Evolutionary conservation across 1,140 invertebrate genomes (phyloP), one percentile per base, ranked within the genome.

Genomic region (Lucilia sericata): DNA sequence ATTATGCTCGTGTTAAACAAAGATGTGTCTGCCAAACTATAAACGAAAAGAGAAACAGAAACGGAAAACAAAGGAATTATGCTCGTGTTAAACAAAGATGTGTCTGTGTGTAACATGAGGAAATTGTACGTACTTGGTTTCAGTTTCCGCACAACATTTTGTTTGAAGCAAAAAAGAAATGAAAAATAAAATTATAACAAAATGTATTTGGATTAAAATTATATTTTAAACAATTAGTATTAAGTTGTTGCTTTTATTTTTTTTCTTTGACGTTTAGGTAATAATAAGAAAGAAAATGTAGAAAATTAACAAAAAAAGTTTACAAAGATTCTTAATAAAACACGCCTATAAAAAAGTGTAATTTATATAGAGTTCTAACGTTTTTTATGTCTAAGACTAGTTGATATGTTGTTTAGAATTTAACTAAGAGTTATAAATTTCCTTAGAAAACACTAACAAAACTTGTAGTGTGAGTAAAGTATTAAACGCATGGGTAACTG

Each of bases 401-500:
- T 36, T 3, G 3, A 36, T 36, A n/a, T n/a, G n/a, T 36, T 36
- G 3, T 36, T 36, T 55, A 55, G 51, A 55, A 60, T 17, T 17
- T 13, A 60, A 60, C 10, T 5, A 60, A 60, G 14, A 60, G 0
- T 14, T 60, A 17, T 14, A n/a, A 60, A 60, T 60, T 60, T 60
- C 51, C 51, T 60, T 60, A n/a, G 51, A 60, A 60, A n/a, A n/a
- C n/a, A n/a, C 13, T 60, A 3, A 13, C 14, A 60, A 60, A 60
- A 60, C 36, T 19, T 21, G 5, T 19, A 19, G n/a, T 8, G 19
- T 21, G 60, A 5, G 10, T 19, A 21, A 21, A n/a, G n/a, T 21
- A 21, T 70, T 21, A 70, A 70, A 70, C 60, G n/a, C 60, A 70
- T 70, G 60, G 21, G 60, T 21, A 70, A 70, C 60, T 70, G 60